Evolutionary conservation across 2,113 vertebrate genomes (phyloP), one percentile per base, ranked within the genome.

Genomic region (Rousettus leschenaultii): DNA sequence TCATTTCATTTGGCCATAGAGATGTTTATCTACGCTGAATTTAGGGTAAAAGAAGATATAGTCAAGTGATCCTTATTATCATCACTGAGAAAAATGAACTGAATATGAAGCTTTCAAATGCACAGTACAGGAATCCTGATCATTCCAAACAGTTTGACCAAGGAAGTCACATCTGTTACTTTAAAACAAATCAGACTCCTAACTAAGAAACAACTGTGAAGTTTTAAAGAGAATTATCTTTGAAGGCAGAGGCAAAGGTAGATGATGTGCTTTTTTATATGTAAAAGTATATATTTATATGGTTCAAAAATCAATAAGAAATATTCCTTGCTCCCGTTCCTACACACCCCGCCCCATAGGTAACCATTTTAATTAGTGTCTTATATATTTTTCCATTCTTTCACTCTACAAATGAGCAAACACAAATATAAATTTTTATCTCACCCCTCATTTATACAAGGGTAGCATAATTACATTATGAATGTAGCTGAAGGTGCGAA

Each of bases 261-360:
- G 15, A n/a, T 59, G 48, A 63, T 45, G 73, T 40, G 40, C 40
- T 51, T 45, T 65, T 66, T 22, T 75, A 28, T n/a, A 63, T 30
- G 4, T 63, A n/a, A 35, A 74, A 74, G 5, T 12, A 89, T 43
- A 65, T 7, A 55, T 74, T 55, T 83, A 55, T 45, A 74, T 74
- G 45, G 57, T 83, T 94, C 30, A 94, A 77, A 89, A 83, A 45
- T 83, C 68, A 89, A 9, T 88, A 88, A 94, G 15, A 88, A 89
- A 83, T 40, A 84, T 3, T 77, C 19, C 51, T 66, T 90, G 51
- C 26, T 83, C 28, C 21, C 78, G 11, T 77, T 22, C 79, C 63
- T 78, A 70, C 13, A 40, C 15, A 61, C 3, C 28, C 21, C 6
- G 71, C 9, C 28, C 45, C 51, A 70, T 4, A 33, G 38, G 1